A percentile compares a stretch with the other conserved stretches of the same genome.
These are phyloP conservation scores for Synanthedon myopaeformis DNA, from an alignment of 2,888 invertebrate species.

Conservation along the genomic window DNA sequence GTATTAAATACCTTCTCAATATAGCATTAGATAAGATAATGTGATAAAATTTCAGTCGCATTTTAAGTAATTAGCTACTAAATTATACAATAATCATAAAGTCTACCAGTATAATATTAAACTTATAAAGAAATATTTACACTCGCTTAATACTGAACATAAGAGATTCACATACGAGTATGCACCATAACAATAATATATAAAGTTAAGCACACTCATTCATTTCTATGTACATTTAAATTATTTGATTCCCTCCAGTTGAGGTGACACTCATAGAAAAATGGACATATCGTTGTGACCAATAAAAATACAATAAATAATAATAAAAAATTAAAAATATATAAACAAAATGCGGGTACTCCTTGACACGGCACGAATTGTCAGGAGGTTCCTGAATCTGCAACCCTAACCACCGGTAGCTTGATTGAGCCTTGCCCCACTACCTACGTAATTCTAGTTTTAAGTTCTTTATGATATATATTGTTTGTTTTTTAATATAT, in stretches of 20 bases:
- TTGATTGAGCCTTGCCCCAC: no score
- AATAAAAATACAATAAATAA: no score
- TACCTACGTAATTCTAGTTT: no score
- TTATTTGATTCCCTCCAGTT: constrained; percentile 20
- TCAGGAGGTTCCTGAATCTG: no score
- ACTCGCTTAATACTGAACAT: constrained; percentile 36
- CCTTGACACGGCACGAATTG: no score
- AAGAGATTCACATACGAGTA: constrained; percentile 51
- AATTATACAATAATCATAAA: constrained; percentile 38
- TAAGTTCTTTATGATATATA: no score
- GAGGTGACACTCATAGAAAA: not conserved
- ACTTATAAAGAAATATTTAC: constrained; percentile 63
- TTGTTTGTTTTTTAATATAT: no score
- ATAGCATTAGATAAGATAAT: constrained; percentile 11
- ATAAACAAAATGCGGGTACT: no score
- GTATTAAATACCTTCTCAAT: constrained; percentile 9
- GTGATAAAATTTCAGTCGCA: constrained; percentile 41
- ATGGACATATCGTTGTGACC: no score
- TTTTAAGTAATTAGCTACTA: constrained; percentile 36
- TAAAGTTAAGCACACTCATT: constrained; percentile 42
- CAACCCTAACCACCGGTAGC: no score
- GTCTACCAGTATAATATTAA: constrained; percentile 27
- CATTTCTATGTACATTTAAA: constrained; percentile 46
- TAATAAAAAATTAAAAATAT: no score
- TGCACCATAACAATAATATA: constrained; percentile 28